Evolutionary conservation across 2,113 vertebrate species (phyloP), one percentile per base, ranked within the genome.

Genomic region (Prolemur simus): DNA sequence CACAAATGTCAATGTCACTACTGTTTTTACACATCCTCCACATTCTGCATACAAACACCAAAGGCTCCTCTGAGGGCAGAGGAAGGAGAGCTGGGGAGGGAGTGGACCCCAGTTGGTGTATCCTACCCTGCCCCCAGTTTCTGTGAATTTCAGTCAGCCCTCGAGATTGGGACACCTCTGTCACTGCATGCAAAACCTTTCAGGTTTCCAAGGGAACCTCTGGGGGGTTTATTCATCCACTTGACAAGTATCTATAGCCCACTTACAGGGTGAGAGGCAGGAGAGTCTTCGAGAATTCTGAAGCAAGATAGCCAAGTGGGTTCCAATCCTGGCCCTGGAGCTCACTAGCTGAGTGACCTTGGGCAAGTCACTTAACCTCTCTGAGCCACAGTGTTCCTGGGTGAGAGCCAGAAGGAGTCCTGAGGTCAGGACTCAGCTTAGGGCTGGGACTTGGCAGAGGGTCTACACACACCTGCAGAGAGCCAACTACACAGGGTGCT

Each of bases 401-500:
- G 74, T 45, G 32, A 69, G 29, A 71, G 60, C 17, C 58, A 7
- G 0, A 14, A 64, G 21, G 13, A 20, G 27, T 78, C 71, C 45
- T 68, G 8, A 49, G 12, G 42, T 42, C 45, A 76, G 69, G 45
- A 76, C 91, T 14, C 47, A 34, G 37, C 39, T 37, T 29, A 9
- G 60, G 27, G 49, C 88, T 68, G 74, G 74, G 47, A 45, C n/a
- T 15, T 10, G 71, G 54, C 68, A 27, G 23, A 21, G 2, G 23
- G 21, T 14, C 20, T 42, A 20, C 32, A 15, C 63, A 25, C 0
- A 8, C n/a, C 66, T 11, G 12, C 9, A 11, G 63, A n/a, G 4
- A 42, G 58, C 17, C 1, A 2, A 21, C n/a, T 14, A 2, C 25
- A 6, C 37, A 11, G n/a, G n/a, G 27, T 2, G 23, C 25, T 39